Evolutionary conservation across 2,888 invertebrate species (phyloP).

Genomic region (Frankliniella fusca): DNA sequence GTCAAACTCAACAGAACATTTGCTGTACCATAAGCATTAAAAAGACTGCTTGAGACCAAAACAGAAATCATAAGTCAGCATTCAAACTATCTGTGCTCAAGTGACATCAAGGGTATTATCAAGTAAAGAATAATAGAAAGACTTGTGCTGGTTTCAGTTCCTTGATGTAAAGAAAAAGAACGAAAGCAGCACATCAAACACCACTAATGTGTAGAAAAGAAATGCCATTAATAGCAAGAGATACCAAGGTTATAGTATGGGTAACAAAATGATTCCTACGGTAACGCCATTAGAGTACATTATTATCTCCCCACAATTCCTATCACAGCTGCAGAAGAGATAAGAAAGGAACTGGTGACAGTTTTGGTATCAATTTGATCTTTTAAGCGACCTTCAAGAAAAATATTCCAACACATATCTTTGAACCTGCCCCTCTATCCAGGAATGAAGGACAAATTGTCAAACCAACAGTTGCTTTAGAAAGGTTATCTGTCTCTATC

Average conservation of each 20-base stretch:
- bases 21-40: constrained; percentile 3
- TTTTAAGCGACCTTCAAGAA: constrained; percentile 2
- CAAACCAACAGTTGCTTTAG: constrained; percentile 8
- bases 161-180: constrained; percentile 4
- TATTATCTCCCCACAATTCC: constrained; percentile 19
- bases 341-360: constrained; percentile 16
- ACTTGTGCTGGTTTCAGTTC: constrained; percentile 24
- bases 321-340: constrained; percentile 20
- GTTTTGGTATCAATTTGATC: constrained; percentile 20
- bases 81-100: constrained; percentile 17
- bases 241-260: not conserved
- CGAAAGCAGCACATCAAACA: not conserved
- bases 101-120: constrained; percentile 20
- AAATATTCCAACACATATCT: constrained; percentile 7
- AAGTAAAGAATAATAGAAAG: constrained; percentile 22
- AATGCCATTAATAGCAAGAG: not conserved
- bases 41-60: not conserved
- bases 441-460: constrained; percentile 3
- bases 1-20: not conserved
- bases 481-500: not conserved
- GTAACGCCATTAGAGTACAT: not conserved
- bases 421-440: not conserved
- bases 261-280: constrained; percentile 2
- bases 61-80: not conserved
- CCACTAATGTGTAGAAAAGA: constrained; percentile 6